Evolutionary conservation across 2,797 vertebrate species (phyloP).

Genomic region (Pantherophis vulpinus): DNA sequence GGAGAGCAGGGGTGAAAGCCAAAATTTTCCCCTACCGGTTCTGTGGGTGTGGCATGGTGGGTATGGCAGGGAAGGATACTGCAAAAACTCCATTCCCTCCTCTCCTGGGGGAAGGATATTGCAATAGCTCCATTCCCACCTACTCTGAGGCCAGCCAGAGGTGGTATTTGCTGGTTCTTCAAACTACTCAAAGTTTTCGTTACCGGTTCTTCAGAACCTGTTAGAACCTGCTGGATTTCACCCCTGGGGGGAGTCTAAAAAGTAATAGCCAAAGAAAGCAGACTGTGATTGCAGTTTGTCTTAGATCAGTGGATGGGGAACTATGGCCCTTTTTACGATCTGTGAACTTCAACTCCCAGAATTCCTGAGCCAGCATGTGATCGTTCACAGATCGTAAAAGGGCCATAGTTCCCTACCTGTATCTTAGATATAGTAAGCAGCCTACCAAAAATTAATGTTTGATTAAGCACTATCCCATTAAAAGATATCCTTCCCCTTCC

Average conservation of each 20-base stretch:
- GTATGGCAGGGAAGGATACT: too few species aligned
- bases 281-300: not conserved
- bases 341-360: not conserved
- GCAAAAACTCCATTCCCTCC: too few species aligned
- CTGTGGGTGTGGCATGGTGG: too few species aligned
- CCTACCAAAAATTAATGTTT: not conserved
- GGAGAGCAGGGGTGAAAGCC: too few species aligned
- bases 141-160: too few species aligned
- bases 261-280: not conserved
- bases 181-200: too few species aligned
- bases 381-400: too few species aligned
- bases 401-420: not conserved
- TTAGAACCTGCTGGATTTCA: too few species aligned
- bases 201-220: too few species aligned
- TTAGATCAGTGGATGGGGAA: not conserved
- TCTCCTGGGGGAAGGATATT: too few species aligned
- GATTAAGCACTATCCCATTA: not conserved
- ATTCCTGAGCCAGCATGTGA: not conserved
- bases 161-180: too few species aligned
- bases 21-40: not conserved
- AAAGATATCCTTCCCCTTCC: not conserved
- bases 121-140: too few species aligned
- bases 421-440: not conserved
- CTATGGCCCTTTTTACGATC: not conserved
- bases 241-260: not conserved